Conservation (phyloP, 2,888 invertebrate genomes). For the Drosophila rellima region DNA sequence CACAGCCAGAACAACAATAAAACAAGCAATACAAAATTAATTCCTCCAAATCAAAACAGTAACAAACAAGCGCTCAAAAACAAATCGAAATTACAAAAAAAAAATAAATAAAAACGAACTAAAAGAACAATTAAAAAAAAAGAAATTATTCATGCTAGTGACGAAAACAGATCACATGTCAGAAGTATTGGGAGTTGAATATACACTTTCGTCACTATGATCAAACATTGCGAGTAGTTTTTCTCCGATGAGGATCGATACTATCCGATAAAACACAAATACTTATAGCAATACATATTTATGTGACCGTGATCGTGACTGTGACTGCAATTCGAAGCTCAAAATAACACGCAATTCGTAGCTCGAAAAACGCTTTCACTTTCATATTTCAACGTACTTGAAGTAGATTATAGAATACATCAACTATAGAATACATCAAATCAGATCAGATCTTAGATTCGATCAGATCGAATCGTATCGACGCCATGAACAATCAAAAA, state of each 20-base stretch:
- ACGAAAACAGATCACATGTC: background rate
- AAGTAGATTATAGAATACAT: background rate
- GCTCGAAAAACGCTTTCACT: constrained; percentile 5
- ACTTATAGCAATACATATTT: constrained; percentile 2
- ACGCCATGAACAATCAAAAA: constrained; percentile 56
- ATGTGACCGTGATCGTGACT: constrained; percentile 23
- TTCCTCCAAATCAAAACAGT: constrained; percentile 13
- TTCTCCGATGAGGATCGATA: constrained; percentile 31
- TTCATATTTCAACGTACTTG: constrained; percentile 2
- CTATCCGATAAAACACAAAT: background rate
- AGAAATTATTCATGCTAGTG: background rate
- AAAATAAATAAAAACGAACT: constrained; percentile 7
- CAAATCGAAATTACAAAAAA: constrained; percentile 12
- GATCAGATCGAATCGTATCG: constrained; percentile 12
- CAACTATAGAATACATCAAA: background rate
- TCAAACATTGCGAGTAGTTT: constrained; percentile 19
- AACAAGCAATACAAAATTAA: constrained; percentile 39
- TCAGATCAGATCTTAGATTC: background rate
- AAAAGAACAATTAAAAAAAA: background rate
- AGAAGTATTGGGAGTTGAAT: background rate
- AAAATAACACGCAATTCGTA: background rate
- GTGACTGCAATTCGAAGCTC: constrained; percentile 13
- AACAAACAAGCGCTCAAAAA: constrained; percentile 28
- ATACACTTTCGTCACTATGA: no score
- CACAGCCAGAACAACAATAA: constrained; percentile 27